A percentile compares a stretch with the other conserved stretches of the same genome.
Conservation (phyloP, 2,888 invertebrate genomes). For the Tetramorium bicarinatum region DNA sequence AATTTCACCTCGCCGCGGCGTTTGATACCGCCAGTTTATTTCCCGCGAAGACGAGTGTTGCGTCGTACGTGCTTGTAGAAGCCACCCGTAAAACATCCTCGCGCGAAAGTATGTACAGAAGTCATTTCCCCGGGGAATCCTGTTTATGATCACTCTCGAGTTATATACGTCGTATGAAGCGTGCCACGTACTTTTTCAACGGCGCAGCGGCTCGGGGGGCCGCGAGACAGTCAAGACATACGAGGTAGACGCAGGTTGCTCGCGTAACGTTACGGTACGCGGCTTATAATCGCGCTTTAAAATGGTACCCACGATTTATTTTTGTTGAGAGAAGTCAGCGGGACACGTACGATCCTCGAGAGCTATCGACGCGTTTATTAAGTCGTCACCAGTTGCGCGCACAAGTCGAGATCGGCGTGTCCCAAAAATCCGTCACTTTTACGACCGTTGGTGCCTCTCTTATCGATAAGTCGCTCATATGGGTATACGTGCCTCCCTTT, state of each 20-base stretch:
- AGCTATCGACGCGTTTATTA: conserved; percentile 43
- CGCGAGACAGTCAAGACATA: conserved; percentile 59
- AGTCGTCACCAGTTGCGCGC: conserved; percentile 49
- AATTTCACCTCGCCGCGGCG: conserved; percentile 62
- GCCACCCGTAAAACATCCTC: conserved; percentile 68
- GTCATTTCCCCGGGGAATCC: conserved; percentile 76
- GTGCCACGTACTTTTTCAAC: conserved; percentile 61
- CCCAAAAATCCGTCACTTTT: conserved; percentile 54
- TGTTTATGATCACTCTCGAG: conserved; percentile 76
- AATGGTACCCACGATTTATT: background rate
- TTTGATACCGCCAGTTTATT: conserved; percentile 65
- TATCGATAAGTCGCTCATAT: conserved; percentile 48
- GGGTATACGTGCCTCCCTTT: conserved; percentile 52
- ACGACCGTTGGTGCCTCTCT: conserved; percentile 48
- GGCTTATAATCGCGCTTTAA: conserved; percentile 7
- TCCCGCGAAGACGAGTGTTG: conserved; percentile 48
- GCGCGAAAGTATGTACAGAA: conserved; percentile 59
- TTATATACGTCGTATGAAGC: conserved; percentile 73
- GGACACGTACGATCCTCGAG: background rate
- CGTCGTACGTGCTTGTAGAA: conserved; percentile 49
- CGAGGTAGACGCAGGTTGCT: conserved; percentile 49
- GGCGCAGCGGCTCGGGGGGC: conserved; percentile 28
- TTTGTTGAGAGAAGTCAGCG: background rate
- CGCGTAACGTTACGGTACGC: background rate
- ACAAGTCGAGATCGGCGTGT: background rate